Conservation (phyloP, 2,797 vertebrate species). For the Phylloscopus collybita region DNA sequence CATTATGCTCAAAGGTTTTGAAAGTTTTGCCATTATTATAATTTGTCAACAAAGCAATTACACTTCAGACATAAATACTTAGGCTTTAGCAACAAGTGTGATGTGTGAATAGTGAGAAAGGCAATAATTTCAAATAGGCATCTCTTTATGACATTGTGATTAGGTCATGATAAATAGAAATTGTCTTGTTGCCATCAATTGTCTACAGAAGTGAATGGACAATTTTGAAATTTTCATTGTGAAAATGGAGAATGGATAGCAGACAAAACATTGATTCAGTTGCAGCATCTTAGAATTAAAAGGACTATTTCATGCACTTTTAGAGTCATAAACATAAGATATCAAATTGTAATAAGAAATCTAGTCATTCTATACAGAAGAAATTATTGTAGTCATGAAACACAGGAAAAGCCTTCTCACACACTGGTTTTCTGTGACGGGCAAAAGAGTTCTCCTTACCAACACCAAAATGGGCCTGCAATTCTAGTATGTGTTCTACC, state of each 20-base stretch:
- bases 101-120: neutral
- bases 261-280: neutral
- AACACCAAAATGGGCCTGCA: neutral
- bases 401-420: neutral
- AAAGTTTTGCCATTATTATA: neutral
- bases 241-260: neutral
- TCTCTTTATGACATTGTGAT: neutral
- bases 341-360: neutral
- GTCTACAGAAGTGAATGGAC: neutral
- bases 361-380: neutral
- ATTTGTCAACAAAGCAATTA: neutral
- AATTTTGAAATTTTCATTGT: neutral
- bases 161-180: neutral
- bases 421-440: neutral
- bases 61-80: neutral
- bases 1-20: neutral
- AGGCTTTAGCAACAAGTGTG: neutral
- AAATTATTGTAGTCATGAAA: neutral
- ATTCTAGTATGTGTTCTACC: neutral
- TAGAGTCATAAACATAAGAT: neutral
- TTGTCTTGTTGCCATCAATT: neutral
- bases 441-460: neutral
- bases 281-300: neutral
- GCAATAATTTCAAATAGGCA: neutral
- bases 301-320: neutral